Evolutionary conservation across 2,888 invertebrate species (phyloP).

Genomic region (Plebejus argus): DNA sequence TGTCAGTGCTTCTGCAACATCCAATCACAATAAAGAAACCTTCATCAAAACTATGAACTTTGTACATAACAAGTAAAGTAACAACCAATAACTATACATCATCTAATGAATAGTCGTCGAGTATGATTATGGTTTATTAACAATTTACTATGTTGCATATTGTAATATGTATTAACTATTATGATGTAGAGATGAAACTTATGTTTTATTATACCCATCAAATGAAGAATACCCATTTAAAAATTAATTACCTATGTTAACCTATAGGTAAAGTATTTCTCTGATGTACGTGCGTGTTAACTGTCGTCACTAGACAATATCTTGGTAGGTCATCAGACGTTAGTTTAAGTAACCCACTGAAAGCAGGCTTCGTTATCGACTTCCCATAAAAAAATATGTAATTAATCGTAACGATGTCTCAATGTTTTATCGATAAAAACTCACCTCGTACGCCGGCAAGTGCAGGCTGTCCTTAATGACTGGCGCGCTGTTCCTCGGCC

Average conservation of each 20-base stretch:
- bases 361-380: neutral
- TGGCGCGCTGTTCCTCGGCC: slow-evolving; percentile 83
- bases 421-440: slow-evolving; percentile 41
- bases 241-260: too few relatives aligned
- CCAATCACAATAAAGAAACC: neutral
- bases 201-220: too few relatives aligned
- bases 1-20: neutral
- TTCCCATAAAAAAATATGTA: neutral
- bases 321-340: neutral
- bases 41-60: neutral
- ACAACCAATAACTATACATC: neutral
- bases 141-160: neutral
- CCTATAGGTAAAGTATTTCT: neutral
- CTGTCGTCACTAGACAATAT: neutral
- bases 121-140: neutral
- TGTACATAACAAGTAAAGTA: neutral
- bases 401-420: slow-evolving; percentile 5
- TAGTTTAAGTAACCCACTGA: neutral
- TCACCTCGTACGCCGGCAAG: slow-evolving; percentile 85
- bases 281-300: too few relatives aligned
- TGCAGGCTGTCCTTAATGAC: slow-evolving; percentile 84
- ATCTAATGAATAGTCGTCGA: neutral
- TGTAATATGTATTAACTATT: too few relatives aligned
- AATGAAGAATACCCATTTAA: too few relatives aligned
- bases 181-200: too few relatives aligned